Evolutionary conservation across 2,888 invertebrate genomes (phyloP).

Genomic region (Oithona nana): DNA sequence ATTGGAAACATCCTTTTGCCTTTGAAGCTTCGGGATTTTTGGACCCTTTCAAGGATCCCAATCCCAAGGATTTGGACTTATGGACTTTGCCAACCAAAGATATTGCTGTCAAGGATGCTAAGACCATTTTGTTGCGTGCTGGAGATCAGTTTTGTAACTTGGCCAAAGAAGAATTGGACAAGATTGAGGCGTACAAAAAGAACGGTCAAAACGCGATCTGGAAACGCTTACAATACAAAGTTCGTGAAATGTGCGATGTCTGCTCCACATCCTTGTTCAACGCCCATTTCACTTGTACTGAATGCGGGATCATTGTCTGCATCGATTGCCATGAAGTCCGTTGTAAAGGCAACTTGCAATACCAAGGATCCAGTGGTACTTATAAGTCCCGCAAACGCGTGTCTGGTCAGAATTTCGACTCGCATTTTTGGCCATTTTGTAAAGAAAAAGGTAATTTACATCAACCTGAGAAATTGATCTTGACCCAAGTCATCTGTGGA

Average conservation of each 20-base stretch:
- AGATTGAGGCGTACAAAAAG: constrained; percentile 32
- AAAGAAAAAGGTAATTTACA: constrained; percentile 53
- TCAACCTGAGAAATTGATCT: constrained; percentile 63
- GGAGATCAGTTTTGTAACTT: constrained; percentile 33
- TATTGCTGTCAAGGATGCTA: constrained; percentile 29
- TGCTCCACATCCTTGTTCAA: constrained; percentile 95
- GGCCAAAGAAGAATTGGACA: constrained; percentile 31
- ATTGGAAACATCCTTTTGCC: constrained; percentile 31
- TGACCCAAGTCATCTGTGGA: constrained; percentile 87
- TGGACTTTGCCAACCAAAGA: constrained; percentile 23
- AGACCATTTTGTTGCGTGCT: constrained; percentile 30
- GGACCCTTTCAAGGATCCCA: constrained; percentile 42
- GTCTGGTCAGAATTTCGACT: constrained; percentile 34
- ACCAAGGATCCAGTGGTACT: background rate
- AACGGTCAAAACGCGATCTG: constrained; percentile 55
- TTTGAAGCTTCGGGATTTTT: constrained; percentile 82
- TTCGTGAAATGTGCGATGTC: constrained; percentile 91
- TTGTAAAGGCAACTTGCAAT: constrained; percentile 34
- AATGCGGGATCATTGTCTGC: constrained; percentile 91
- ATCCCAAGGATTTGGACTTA: constrained; percentile 24
- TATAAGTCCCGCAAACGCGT: constrained; percentile 1
- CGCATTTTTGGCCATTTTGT: constrained; percentile 68
- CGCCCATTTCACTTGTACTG: constrained; percentile 90
- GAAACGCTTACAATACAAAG: constrained; percentile 87
- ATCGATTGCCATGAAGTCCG: constrained; percentile 81